Evolutionary conservation across 2,888 invertebrate species (phyloP).

Genomic region (Dione juno): DNA sequence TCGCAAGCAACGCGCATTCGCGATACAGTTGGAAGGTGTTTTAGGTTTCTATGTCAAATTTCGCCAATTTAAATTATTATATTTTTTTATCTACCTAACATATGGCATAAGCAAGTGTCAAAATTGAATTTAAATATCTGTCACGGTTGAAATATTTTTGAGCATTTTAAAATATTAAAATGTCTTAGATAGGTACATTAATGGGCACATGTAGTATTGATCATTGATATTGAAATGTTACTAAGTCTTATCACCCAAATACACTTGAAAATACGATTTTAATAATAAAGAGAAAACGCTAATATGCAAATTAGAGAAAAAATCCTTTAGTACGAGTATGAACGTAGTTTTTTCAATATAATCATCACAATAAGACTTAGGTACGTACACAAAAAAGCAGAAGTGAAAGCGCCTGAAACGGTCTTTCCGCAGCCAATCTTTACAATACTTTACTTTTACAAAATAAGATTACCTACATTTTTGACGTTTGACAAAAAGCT

Average conservation of each 20-base stretch:
- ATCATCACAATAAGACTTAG: not conserved
- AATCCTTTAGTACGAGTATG: not conserved
- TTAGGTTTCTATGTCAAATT: conserved; percentile 35
- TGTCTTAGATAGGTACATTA: not conserved
- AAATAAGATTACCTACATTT: not conserved
- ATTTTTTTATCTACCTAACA: conserved; percentile 6
- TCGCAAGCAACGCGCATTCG: not conserved
- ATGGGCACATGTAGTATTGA: too few species aligned
- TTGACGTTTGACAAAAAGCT: not conserved
- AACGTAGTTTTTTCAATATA: not conserved
- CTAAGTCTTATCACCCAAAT: not conserved
- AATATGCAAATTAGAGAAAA: too few species aligned
- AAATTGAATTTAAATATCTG: not conserved
- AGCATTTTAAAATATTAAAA: not conserved
- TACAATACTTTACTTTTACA: conserved; percentile 5
- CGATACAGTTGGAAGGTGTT: conserved; percentile 19
- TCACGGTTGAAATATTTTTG: not conserved
- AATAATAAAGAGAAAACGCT: not conserved
- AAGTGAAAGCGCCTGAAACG: conserved; percentile 1
- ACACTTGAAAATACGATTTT: not conserved
- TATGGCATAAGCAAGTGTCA: not conserved
- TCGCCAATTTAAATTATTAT: conserved; percentile 20
- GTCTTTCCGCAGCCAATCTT: not conserved
- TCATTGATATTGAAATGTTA: not conserved
- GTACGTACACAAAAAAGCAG: not conserved